Base-by-base conservation (phyloP, 1,140 invertebrate genomes). In the Anastrepha ludens region DNA sequence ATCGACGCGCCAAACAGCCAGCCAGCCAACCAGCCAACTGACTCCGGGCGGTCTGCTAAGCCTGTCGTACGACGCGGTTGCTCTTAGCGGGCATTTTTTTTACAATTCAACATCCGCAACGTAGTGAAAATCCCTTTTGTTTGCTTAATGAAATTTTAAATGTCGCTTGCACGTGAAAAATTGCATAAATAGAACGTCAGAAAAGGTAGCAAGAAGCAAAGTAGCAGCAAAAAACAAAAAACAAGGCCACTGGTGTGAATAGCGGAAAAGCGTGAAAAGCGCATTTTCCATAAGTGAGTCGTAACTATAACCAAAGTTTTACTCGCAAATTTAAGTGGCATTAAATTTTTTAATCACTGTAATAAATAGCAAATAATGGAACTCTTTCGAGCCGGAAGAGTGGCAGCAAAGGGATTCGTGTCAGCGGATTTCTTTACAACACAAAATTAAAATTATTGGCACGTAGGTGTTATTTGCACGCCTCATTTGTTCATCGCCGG, bases 141-240 rank as follows among this genome's bases (percentile, higher is more conserved):
- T 81, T 81, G 5, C 55, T 74, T 81, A 81, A 81, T 81, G 74
- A 55, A 81, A 81, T 20, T 81, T 81, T 81, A 81, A 81, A 81
- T 81, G 47, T 81, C 47, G 74, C 41, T 81, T 55, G 47, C 47
- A 81, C 47, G 20, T 81, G 44, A 81, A n/a, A n/a, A 13, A 39
- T 3, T 41, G 13, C n/a, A 62, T 62, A 11, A 55, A 62, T 62
- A 17, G n/a, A 62, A 17, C 60, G n/a, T 62, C 13, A 62, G 4
- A 62, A 62, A 47, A 20, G 65, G 64, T 29, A 9, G 29, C 39
- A 6, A 15, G 67, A 8, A 0, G 65, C 20, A 41, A 39, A 41
- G 44, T n/a, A 15, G 17, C 44, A 41, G 0, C 7, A 47, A 74
- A 74, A 74, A 44, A 41, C 11, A 47, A 29, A 29, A 47, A 81